phyloP scores from a whole-genome alignment of 2,888 invertebrate genomes.

The Spodoptera picta region DNA sequence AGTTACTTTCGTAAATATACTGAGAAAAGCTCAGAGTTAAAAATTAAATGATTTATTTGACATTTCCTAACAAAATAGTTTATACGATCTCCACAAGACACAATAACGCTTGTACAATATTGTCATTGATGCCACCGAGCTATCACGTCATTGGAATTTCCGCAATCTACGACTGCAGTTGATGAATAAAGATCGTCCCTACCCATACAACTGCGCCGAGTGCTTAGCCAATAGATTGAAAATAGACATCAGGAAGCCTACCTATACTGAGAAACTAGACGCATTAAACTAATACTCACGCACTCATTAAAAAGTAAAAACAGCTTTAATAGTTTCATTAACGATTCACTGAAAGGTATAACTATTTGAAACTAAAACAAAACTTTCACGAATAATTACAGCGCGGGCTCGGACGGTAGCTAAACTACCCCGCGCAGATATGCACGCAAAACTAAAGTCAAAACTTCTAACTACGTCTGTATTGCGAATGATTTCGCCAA shows the following conservation, averaged over 20 bases:
- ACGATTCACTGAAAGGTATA: constrained; percentile 21
- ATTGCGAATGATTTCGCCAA: constrained; percentile 77
- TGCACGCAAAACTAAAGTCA: constrained; percentile 75
- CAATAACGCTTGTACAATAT: constrained; percentile 1
- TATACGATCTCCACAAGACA: neutral
- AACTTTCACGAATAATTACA: constrained; percentile 53
- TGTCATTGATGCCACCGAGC: constrained; percentile 24
- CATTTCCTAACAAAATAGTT: too few species aligned
- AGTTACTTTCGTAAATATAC: too few species aligned
- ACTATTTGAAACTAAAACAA: constrained; percentile 32
- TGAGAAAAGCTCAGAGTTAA: too few species aligned
- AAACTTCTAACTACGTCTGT: constrained; percentile 66
- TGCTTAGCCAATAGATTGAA: constrained; percentile 44
- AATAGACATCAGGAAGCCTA: constrained; percentile 48
- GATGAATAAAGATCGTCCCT: constrained; percentile 68
- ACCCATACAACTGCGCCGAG: constrained; percentile 41
- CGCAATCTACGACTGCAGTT: constrained; percentile 68
- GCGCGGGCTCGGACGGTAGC: constrained; percentile 52
- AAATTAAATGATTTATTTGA: too few species aligned
- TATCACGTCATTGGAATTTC: constrained; percentile 60
- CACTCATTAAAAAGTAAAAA: constrained; percentile 8
- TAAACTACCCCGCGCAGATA: constrained; percentile 66
- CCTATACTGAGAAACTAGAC: constrained; percentile 22
- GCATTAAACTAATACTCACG: neutral
- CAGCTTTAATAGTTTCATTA: neutral